A percentile compares a stretch with the other conserved stretches of the same genome.
Conservation (phyloP, 2,888 invertebrate genomes). For the Blomia tropicalis region DNA sequence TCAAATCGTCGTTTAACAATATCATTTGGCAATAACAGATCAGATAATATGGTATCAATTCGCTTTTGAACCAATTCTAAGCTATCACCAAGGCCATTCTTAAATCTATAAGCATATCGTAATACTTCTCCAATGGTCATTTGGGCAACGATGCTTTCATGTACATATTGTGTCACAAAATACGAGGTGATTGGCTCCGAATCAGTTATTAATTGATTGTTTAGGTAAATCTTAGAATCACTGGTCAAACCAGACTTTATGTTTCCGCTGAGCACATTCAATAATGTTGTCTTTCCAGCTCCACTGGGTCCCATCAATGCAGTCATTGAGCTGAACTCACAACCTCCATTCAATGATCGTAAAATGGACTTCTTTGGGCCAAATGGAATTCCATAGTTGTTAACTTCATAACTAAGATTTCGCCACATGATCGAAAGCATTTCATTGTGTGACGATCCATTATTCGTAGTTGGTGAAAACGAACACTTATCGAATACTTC, state of each 20-base stretch:
- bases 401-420: too few relatives aligned
- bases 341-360: too few relatives aligned
- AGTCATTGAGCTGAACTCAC: too few relatives aligned
- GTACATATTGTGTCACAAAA: neutral
- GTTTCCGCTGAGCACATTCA: neutral
- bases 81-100: neutral
- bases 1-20: neutral
- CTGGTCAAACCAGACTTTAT: neutral
- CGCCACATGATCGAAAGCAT: too few relatives aligned
- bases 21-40: neutral
- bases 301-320: too few relatives aligned
- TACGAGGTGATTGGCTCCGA: too few relatives aligned
- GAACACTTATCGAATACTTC: too few relatives aligned
- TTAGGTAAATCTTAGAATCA: constrained; percentile 7
- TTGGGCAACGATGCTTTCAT: neutral
- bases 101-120: neutral
- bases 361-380: too few relatives aligned
- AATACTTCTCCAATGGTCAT: neutral
- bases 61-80: neutral
- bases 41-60: neutral
- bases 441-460: too few relatives aligned
- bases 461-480: too few relatives aligned
- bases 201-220: neutral
- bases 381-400: too few relatives aligned
- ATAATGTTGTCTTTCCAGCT: constrained; percentile 1